Percentiles rank a stretch among this genome's conserved stretches.
These are phyloP conservation scores for Serrognathus titanus DNA, from an alignment of 2,888 invertebrate species.

Conservation along the genomic window DNA sequence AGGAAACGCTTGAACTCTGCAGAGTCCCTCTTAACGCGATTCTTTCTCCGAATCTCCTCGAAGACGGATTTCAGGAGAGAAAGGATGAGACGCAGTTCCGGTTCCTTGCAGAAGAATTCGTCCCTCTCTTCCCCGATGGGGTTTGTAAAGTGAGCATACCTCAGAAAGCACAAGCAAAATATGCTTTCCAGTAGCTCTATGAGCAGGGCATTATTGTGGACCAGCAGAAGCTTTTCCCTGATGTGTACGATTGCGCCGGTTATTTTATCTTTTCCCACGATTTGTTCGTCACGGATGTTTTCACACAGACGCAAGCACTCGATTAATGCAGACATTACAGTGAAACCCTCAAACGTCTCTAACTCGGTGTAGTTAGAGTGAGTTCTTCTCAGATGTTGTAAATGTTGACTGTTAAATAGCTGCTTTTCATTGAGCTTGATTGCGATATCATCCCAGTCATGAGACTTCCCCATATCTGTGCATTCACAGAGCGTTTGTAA, in stretches of 20 bases:
- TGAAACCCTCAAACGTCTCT: slow-evolving; percentile 42
- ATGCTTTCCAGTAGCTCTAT: slow-evolving; percentile 69
- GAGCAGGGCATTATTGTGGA: slow-evolving; percentile 51
- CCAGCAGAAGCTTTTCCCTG: slow-evolving; percentile 51
- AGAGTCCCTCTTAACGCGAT: slow-evolving; percentile 42
- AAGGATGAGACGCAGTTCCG: slow-evolving; percentile 58
- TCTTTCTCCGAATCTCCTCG: slow-evolving; percentile 50
- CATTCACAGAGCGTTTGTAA: slow-evolving; percentile 33
- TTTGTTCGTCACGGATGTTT: slow-evolving; percentile 1
- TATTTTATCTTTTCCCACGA: slow-evolving; percentile 47
- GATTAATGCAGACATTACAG: too few species aligned
- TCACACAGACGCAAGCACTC: neutral
- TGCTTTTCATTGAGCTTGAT: slow-evolving; percentile 26
- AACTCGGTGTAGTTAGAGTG: slow-evolving; percentile 21
- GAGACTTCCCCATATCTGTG: slow-evolving; percentile 27
- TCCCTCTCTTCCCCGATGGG: slow-evolving; percentile 32
- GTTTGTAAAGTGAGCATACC: slow-evolving; percentile 27
- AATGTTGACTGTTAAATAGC: slow-evolving; percentile 16
- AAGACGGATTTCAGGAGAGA: slow-evolving; percentile 56
- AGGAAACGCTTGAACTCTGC: slow-evolving; percentile 33
- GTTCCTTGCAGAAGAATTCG: slow-evolving; percentile 59
- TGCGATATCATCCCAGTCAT: slow-evolving; percentile 25
- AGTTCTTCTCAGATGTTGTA: slow-evolving; percentile 15
- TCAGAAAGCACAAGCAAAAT: slow-evolving; percentile 63
- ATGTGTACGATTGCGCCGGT: slow-evolving; percentile 51